These are phyloP conservation scores for Leptopilina boulardi DNA, from an alignment of 1,140 invertebrate genomes.

Conservation along the genomic window DNA sequence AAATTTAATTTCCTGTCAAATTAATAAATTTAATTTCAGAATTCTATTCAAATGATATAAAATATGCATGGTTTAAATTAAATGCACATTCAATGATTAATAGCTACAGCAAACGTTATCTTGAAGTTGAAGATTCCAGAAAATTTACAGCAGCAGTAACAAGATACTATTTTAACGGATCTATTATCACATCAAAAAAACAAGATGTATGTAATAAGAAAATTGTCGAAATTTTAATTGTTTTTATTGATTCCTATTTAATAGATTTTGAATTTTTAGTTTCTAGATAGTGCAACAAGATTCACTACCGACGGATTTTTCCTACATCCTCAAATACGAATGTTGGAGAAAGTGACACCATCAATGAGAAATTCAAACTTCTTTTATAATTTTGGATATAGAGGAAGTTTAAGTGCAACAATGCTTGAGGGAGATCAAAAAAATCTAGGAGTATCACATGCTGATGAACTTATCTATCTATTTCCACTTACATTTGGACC, in stretches of 20 bases:
- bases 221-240: too few species aligned
- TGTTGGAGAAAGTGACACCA: neutral
- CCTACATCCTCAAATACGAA: neutral
- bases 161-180: neutral
- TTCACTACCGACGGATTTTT: neutral
- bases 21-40: neutral
- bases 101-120: neutral
- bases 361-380: neutral
- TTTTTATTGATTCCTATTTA: too few species aligned
- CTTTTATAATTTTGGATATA: neutral
- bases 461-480: neutral
- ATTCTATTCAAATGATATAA: neutral
- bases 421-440: neutral
- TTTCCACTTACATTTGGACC: neutral
- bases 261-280: neutral
- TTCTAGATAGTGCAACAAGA: neutral
- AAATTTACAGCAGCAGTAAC: neutral
- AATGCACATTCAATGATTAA: neutral
- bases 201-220: neutral
- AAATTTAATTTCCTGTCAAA: too few species aligned
- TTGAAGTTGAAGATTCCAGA: neutral
- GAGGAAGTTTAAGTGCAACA: neutral
- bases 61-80: neutral
- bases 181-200: neutral
- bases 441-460: conserved; percentile 3